A percentile compares a stretch with the other conserved stretches of the same genome.
Evolutionary conservation across 2,888 invertebrate species (phyloP).

Genomic region (Micropterix aruncella): DNA sequence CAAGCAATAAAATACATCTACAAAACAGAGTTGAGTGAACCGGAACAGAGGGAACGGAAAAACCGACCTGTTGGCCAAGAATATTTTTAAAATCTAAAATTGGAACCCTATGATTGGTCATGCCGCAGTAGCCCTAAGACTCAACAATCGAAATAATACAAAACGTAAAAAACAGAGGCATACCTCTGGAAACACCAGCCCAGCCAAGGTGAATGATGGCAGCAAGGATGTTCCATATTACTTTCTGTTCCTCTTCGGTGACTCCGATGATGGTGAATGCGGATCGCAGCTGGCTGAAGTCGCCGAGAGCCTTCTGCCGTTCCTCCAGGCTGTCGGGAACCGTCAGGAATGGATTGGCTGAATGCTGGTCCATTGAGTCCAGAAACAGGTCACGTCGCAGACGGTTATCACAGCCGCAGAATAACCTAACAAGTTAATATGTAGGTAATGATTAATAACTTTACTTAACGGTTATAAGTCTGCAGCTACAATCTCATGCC

Average conservation of each 20-base stretch:
- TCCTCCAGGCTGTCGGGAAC: slow-evolving; percentile 69
- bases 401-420: slow-evolving; percentile 72
- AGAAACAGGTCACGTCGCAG: slow-evolving; percentile 72
- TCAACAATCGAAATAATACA: slow-evolving; percentile 17
- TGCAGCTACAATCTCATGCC: too few species aligned
- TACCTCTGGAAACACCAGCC: slow-evolving; percentile 68
- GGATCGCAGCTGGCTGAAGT: slow-evolving; percentile 66
- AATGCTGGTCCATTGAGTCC: slow-evolving; percentile 41
- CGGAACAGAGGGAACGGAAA: background rate
- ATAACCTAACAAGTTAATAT: slow-evolving; percentile 55
- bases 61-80: background rate
- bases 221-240: slow-evolving; percentile 77
- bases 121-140: slow-evolving; percentile 10
- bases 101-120: background rate
- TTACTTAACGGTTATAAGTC: too few species aligned
- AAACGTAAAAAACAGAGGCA: slow-evolving; percentile 11
- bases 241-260: slow-evolving; percentile 63
- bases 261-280: slow-evolving; percentile 66
- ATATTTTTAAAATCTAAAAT: background rate
- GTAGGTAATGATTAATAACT: too few species aligned
- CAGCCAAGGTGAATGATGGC: slow-evolving; percentile 90
- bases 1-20: too few species aligned
- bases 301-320: slow-evolving; percentile 52
- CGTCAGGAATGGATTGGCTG: slow-evolving; percentile 61
- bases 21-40: too few species aligned